Percentiles rank a stretch among this genome's conserved stretches.
Evolutionary conservation across 1,140 invertebrate species (phyloP).

Genomic region (Lerema accius): DNA sequence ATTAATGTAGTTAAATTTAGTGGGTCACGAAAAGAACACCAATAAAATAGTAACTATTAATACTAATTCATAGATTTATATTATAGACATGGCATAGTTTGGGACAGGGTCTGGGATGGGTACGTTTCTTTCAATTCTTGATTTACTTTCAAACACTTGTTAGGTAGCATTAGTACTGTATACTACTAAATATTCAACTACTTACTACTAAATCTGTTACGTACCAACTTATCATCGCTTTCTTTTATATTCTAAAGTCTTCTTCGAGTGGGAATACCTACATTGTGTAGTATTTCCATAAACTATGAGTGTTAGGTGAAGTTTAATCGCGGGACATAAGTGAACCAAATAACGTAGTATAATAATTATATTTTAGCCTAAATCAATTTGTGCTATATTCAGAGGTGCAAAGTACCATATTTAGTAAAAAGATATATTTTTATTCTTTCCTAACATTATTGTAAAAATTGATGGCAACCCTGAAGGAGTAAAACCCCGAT

Average conservation of each 20-base stretch:
- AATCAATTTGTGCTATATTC: conserved; percentile 42
- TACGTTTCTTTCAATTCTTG: conserved; percentile 15
- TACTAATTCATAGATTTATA: conserved; percentile 55
- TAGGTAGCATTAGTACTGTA: conserved; percentile 19
- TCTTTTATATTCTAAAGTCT: neutral
- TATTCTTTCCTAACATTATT: conserved; percentile 56
- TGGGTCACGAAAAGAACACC: conserved; percentile 76
- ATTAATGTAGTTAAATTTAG: conserved; percentile 69
- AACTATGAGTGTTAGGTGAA: conserved; percentile 3
- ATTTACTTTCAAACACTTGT: conserved; percentile 19
- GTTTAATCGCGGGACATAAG: conserved; percentile 29
- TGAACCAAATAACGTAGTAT: conserved; percentile 47
- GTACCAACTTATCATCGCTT: neutral
- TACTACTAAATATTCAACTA: conserved; percentile 1
- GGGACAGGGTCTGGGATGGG: conserved; percentile 47
- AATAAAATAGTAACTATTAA: conserved; percentile 67
- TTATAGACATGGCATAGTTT: conserved; percentile 52
- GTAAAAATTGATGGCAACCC: conserved; percentile 56
- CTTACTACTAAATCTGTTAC: neutral
- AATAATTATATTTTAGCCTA: conserved; percentile 44
- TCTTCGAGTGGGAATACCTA: too few relatives aligned
- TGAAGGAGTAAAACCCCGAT: conserved; percentile 75
- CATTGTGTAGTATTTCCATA: too few relatives aligned
- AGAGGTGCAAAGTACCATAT: conserved; percentile 51
- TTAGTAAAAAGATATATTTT: conserved; percentile 57